Evolutionary conservation across 1,140 invertebrate species (phyloP).

Genomic region (Drosophila leontia): DNA sequence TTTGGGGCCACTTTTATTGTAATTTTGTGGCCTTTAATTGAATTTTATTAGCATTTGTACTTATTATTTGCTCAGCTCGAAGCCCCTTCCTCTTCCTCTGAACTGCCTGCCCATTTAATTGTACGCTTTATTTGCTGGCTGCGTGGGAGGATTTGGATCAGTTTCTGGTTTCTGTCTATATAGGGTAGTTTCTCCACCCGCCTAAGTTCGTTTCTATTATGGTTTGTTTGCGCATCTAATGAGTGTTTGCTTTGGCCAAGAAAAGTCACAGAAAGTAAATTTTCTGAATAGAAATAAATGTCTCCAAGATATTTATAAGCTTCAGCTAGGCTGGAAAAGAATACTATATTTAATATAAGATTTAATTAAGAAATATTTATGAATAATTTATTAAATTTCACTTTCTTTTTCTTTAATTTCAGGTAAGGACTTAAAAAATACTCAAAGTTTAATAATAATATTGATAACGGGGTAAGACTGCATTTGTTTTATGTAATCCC

Average conservation of each 20-base stretch:
- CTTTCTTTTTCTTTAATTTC: conserved; percentile 15
- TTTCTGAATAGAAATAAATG: background rate
- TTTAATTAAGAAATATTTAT: background rate
- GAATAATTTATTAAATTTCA: conserved; percentile 16
- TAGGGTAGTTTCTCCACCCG: conserved; percentile 13
- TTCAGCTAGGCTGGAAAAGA: background rate
- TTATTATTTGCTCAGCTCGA: conserved; percentile 67
- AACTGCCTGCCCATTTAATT: conserved; percentile 57
- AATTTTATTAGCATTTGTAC: conserved; percentile 84
- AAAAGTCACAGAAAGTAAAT: conserved; percentile 1
- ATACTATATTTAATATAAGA: background rate
- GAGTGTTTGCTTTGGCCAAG: conserved; percentile 14
- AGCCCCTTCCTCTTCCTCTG: background rate
- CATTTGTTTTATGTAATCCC: background rate
- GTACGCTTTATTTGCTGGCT: conserved; percentile 66
- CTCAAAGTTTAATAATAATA: background rate
- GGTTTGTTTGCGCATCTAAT: conserved; percentile 46
- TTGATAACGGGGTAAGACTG: conserved; percentile 11
- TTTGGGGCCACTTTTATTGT: conserved; percentile 71
- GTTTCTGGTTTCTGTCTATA: conserved; percentile 24
- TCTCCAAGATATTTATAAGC: background rate
- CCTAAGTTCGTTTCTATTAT: conserved; percentile 4
- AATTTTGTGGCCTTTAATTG: conserved; percentile 83
- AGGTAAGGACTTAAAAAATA: conserved; percentile 27
- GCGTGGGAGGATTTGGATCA: conserved; percentile 15